Evolutionary conservation across 2,113 vertebrate species (phyloP).

Genomic region (Gavialis gangeticus): DNA sequence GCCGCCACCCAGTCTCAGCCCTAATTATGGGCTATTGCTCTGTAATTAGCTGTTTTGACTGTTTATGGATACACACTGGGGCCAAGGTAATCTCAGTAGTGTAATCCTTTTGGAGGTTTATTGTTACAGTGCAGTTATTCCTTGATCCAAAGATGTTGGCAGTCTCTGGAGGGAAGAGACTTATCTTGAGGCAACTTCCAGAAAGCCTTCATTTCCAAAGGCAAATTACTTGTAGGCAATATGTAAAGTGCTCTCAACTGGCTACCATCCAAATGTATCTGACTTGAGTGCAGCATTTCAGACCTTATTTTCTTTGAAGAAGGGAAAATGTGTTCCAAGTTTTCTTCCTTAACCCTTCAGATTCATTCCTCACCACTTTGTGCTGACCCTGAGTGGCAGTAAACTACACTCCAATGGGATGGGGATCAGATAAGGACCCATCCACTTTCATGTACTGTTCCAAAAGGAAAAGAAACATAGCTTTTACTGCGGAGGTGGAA

Average conservation of each 20-base stretch:
- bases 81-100: slow-evolving; percentile 20
- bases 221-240: neutral
- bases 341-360: neutral
- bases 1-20: slow-evolving; percentile 6
- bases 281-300: neutral
- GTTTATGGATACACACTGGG: neutral
- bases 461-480: neutral
- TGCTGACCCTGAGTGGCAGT: neutral
- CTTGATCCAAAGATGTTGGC: neutral
- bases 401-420: neutral
- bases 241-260: neutral
- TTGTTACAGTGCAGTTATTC: neutral
- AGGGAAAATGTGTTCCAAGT: neutral
- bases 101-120: neutral
- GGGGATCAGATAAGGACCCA: neutral
- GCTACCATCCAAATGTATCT: neutral
- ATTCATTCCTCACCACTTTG: neutral
- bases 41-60: slow-evolving; percentile 4
- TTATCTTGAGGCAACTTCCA: neutral
- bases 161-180: neutral
- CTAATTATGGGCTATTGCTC: slow-evolving; percentile 14
- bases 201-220: neutral
- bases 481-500: neutral
- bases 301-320: neutral
- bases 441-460: neutral